Evolutionary conservation across 2,797 vertebrate species (phyloP), one percentile per base, ranked within the genome.

Genomic region (Zalophus californianus): DNA sequence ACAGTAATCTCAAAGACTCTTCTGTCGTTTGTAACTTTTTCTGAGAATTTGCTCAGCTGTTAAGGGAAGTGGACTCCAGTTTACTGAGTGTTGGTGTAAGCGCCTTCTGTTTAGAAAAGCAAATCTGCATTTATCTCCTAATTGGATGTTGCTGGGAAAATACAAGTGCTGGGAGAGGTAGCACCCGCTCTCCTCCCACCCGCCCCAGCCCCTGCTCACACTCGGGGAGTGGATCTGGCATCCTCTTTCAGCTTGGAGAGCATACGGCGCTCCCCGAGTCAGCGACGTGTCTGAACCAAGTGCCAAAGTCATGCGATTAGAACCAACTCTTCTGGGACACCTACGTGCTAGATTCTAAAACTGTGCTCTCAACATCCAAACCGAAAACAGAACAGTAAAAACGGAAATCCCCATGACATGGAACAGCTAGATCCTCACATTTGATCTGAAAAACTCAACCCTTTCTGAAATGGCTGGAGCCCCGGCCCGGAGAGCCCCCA

Each of bases 71-170:
- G 50, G 86, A 35, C 89, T 73, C 10, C 5, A 11, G 52, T 12
- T 38, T 18, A 13, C 64, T 66, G 84, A 85, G 52, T 16, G 44
- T 77, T 91, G 58, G 25, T 14, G 1, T 54, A 14, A 82, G 48
- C n/a, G 16, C 7, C 6, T 78, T 92, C 41, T 93, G 58, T 79
- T 84, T 79, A 86, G 91, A 73, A 91, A 96, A 94, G 79, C 66
- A 75, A 32, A 78, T 35, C 44, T 32, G 35, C 5, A 0, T 93
- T 90, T 84, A 38, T 73, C 44, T 93, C 68, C 75, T 83, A 70
- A 82, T 52, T 79, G n/a, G 77, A 50, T 15, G 9, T 52, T 58
- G 80, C 80, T 54, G 32, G 84, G 80, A 79, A 87, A 87, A 78
- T 18, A 44, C 2, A 32, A 50, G 29, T 9, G 27, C 32, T 15